Evolutionary conservation across 2,113 vertebrate genomes (phyloP).

Genomic region (Ptyas mucosa): DNA sequence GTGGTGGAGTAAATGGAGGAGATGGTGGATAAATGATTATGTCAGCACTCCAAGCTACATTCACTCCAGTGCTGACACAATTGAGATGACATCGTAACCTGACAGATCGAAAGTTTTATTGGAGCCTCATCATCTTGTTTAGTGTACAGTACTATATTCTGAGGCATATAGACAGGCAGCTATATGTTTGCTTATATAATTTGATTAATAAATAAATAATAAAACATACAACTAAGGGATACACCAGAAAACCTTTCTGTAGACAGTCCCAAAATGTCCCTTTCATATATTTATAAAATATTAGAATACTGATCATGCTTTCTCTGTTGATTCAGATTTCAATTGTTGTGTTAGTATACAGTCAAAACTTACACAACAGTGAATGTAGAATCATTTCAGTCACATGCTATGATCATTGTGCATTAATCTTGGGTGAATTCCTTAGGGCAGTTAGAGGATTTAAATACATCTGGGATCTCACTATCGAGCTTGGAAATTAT

Average conservation of each 20-base stretch:
- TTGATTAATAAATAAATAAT: neutral
- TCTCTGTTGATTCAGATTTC: neutral
- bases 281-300: neutral
- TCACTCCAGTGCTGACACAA: no score
- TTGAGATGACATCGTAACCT: no score
- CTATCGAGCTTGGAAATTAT: conserved; percentile 97
- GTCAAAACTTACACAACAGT: neutral
- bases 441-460: conserved; percentile 79
- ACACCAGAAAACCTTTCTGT: neutral
- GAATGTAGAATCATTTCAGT: neutral
- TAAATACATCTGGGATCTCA: conserved; percentile 89
- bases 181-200: neutral
- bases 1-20: neutral
- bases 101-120: neutral
- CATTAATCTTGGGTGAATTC: conserved; percentile 53
- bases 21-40: neutral
- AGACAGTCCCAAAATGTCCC: neutral
- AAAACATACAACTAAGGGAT: neutral
- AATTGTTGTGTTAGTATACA: neutral
- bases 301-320: neutral
- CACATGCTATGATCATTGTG: neutral
- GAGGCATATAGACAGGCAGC: neutral
- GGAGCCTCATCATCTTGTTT: neutral
- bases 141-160: neutral
- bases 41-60: no score